Evolutionary conservation across 2,888 invertebrate genomes (phyloP).

Genomic region (Conchocele bisecta): DNA sequence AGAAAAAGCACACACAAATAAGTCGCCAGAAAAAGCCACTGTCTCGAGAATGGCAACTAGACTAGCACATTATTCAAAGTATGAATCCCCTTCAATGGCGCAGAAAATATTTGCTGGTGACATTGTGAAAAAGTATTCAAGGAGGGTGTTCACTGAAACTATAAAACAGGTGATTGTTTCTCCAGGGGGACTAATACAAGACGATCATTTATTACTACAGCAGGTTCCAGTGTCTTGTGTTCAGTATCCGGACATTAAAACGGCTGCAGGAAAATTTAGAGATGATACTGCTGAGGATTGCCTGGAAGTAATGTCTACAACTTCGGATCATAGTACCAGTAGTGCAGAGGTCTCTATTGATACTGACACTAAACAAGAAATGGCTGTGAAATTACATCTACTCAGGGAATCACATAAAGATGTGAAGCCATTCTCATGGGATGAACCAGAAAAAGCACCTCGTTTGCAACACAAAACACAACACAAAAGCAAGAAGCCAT

Average conservation of each 20-base stretch:
- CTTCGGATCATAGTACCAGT: too few species aligned
- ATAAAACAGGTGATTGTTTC: too few species aligned
- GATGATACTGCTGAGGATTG: too few species aligned
- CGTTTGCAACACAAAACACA: background rate
- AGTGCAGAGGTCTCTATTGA: too few species aligned
- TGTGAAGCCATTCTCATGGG: constrained; percentile 42
- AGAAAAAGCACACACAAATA: background rate
- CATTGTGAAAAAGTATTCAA: constrained; percentile 24
- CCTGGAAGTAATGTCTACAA: too few species aligned
- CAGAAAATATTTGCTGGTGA: background rate
- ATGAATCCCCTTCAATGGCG: too few species aligned
- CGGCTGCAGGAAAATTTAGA: too few species aligned
- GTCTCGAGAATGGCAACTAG: constrained; percentile 26
- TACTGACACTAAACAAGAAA: too few species aligned
- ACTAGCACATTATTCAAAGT: background rate
- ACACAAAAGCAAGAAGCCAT: background rate
- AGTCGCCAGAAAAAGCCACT: constrained; percentile 25
- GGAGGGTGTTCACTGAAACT: too few species aligned
- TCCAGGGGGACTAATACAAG: background rate
- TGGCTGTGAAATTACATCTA: constrained; percentile 11
- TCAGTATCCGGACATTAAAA: too few species aligned
- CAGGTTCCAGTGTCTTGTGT: background rate
- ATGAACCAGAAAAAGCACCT: background rate
- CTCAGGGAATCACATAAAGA: constrained; percentile 33
- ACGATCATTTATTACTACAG: background rate